A percentile compares a stretch with the other conserved stretches of the same genome.
Evolutionary conservation across 1,140 invertebrate species (phyloP).

Genomic region (Drosophila bipectinata): DNA sequence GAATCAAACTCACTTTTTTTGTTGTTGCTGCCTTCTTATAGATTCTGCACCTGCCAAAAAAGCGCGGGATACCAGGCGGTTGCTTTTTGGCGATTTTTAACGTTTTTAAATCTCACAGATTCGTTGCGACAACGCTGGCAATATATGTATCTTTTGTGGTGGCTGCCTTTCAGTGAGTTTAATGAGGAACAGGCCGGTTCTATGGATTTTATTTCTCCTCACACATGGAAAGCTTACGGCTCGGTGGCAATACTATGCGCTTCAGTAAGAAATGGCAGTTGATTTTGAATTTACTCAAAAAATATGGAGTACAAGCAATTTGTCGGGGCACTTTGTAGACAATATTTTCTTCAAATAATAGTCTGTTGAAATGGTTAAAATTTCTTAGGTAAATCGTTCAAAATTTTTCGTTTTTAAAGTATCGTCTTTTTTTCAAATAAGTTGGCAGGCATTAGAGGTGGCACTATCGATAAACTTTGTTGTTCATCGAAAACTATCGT

Average conservation of each 20-base stretch:
- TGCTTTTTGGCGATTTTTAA: slow-evolving; percentile 12
- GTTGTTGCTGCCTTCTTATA: slow-evolving; percentile 15
- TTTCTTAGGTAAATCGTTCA: not conserved
- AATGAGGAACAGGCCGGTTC: slow-evolving; percentile 40
- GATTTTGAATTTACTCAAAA: slow-evolving; percentile 6
- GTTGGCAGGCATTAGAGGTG: not conserved
- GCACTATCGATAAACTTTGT: not conserved
- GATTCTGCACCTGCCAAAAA: slow-evolving; percentile 18
- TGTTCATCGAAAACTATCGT: not conserved
- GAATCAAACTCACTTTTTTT: slow-evolving; percentile 37
- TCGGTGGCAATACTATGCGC: slow-evolving; percentile 8
- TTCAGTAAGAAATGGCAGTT: slow-evolving; percentile 14
- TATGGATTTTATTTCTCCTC: slow-evolving; percentile 1
- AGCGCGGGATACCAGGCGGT: slow-evolving; percentile 5
- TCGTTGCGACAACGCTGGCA: slow-evolving; percentile 9
- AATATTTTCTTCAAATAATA: no score
- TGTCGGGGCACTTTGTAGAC: no score
- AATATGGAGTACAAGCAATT: not conserved
- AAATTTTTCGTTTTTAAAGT: not conserved
- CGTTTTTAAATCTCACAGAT: slow-evolving; percentile 7
- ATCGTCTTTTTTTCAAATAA: not conserved
- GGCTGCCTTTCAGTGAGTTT: slow-evolving; percentile 32
- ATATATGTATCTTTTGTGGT: slow-evolving; percentile 25
- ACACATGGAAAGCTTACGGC: slow-evolving; percentile 6
- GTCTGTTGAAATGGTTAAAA: not conserved